Percentiles rank a stretch among this genome's conserved stretches.
phyloP scores from a whole-genome alignment of 2,113 vertebrate genomes.

The Gnathonemus echidnorhynchus region DNA sequence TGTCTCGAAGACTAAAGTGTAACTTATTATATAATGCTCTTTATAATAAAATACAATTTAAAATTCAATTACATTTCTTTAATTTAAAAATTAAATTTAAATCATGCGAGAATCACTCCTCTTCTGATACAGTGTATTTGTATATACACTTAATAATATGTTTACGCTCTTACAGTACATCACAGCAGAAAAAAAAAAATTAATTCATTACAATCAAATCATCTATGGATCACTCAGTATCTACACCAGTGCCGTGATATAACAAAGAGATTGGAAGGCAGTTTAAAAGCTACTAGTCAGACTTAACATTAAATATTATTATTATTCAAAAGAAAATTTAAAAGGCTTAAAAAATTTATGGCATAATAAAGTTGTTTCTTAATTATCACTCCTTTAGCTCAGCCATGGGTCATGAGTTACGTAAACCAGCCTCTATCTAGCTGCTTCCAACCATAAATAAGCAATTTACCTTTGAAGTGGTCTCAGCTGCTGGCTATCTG shows the following conservation, averaged over 20 bases:
- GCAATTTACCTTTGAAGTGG: neutral
- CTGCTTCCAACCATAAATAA: neutral
- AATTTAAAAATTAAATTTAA: neutral
- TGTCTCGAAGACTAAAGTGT: neutral
- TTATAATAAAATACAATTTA: neutral
- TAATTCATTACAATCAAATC: neutral
- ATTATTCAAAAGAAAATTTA: neutral
- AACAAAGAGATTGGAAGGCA: neutral
- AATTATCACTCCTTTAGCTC: neutral
- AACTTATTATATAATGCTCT: neutral
- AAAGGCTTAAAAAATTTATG: neutral
- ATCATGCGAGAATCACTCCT: neutral
- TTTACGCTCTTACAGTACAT: neutral
- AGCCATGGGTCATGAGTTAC: neutral
- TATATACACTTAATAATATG: neutral
- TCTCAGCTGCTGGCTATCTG: neutral
- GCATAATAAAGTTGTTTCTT: neutral
- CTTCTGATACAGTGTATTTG: neutral
- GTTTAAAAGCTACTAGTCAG: neutral
- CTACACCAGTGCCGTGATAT: neutral
- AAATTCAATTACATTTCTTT: neutral
- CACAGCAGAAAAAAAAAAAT: neutral
- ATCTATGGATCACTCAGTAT: neutral
- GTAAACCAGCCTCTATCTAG: neutral
- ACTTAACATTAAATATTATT: neutral